Evolutionary conservation across 2,888 invertebrate species (phyloP), one percentile per base, ranked within the genome.

Genomic region (Cremastinae sp.): DNA sequence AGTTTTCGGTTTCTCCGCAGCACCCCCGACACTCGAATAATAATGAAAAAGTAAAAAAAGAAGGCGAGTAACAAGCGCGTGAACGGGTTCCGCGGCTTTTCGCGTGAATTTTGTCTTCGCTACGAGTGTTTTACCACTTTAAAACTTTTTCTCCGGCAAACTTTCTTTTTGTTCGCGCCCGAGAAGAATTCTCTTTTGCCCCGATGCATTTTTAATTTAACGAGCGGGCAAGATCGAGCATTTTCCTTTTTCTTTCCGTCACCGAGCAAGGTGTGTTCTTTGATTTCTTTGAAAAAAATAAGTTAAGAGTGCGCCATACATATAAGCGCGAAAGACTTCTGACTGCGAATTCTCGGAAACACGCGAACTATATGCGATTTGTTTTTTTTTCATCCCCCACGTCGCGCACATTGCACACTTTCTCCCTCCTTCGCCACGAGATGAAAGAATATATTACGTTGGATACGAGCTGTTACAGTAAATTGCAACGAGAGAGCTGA

Each of bases 281-380:
- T 54, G 49, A 61, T 70, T 75, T 75, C 65, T 54, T 70, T 41
- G 34, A 43, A 54, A 36, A 20, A 12, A 16, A 36, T 28, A 28
- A 28, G 5, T 28, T 34, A n/a, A 65, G 54, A 71, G 54, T 75
- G 61, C 70, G 70, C 65, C 73, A 74, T 38, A 53, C 73, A 74
- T 38, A 53, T 28, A 5, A 2, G 28, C 28, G 53, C 22, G 28
- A 28, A 28, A 28, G 49, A 49, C 43, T 51, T 14, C 14, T 22
- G 47, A 49, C 49, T 49, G 36, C 18, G 12, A 49, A 66, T 36
- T 54, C 70, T 61, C 2, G 53, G 12, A 18, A 38, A 16, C 72
- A 75, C 75, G 75, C 75, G 47, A 75, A 53, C 66, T 34, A 16
- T 38, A 47, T 75, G 22, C 34, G 58, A 65, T 8, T 38, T 66